These are phyloP conservation scores for Acheta domesticus DNA, from an alignment of 2,888 invertebrate genomes.

Conservation along the genomic window DNA sequence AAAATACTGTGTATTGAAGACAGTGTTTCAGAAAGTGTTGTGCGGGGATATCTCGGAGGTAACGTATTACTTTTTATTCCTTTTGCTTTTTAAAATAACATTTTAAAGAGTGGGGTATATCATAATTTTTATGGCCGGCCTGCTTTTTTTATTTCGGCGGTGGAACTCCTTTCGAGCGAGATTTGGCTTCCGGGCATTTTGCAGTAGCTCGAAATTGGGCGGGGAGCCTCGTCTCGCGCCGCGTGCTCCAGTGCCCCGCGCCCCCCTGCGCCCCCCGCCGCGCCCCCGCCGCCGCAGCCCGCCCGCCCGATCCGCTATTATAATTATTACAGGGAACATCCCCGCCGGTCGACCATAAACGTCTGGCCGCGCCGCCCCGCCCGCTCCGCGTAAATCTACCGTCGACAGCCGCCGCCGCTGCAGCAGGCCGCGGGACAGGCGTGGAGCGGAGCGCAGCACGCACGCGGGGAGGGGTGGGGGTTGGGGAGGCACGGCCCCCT, in stretches of 20 bases:
- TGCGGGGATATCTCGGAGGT: not conserved
- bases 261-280: slow-evolving; percentile 29
- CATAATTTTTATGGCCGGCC: slow-evolving; percentile 31
- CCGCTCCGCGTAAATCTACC: not conserved
- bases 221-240: slow-evolving; percentile 22
- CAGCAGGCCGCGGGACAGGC: slow-evolving; percentile 7
- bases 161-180: slow-evolving; percentile 18
- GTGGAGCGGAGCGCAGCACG: not conserved
- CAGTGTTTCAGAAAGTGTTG: slow-evolving; percentile 18
- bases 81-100: not conserved
- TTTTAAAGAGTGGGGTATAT: slow-evolving; percentile 26
- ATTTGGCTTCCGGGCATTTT: slow-evolving; percentile 31
- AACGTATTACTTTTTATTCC: slow-evolving; percentile 1
- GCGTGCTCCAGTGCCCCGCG: slow-evolving; percentile 23
- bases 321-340: slow-evolving; percentile 10
- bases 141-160: not conserved
- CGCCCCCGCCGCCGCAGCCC: not conserved
- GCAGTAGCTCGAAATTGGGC: slow-evolving; percentile 30
- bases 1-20: slow-evolving; percentile 18
- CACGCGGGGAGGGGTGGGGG: not conserved
- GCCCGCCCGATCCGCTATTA: not conserved
- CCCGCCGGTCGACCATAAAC: slow-evolving; percentile 6
- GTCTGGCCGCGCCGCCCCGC: not conserved
- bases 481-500: no score
- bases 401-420: slow-evolving; percentile 3